A percentile compares a stretch with the other conserved stretches of the same genome.
Conservation (phyloP, 2,888 invertebrate genomes). For the Acleris cristana region DNA sequence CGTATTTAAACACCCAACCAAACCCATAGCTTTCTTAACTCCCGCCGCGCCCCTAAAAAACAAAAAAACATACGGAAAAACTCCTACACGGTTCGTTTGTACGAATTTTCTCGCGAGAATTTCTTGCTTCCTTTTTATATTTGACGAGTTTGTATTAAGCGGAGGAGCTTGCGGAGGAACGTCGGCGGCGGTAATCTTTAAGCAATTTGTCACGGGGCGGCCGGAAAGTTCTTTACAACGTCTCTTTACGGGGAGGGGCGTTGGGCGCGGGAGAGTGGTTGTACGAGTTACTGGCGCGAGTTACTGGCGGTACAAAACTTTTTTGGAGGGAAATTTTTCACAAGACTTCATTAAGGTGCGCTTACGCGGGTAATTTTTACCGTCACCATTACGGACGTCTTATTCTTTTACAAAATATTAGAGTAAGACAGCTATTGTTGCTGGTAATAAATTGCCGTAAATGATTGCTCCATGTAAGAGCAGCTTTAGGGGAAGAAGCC, state of each 20-base stretch:
- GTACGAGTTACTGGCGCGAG: constrained; percentile 34
- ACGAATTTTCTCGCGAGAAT: constrained; percentile 36
- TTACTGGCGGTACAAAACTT: neutral
- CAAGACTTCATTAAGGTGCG: too few species aligned
- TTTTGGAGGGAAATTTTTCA: too few species aligned
- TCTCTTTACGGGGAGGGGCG: constrained; percentile 39
- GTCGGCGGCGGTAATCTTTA: constrained; percentile 50
- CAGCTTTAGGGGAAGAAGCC: too few species aligned
- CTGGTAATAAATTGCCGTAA: too few species aligned
- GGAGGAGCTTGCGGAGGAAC: constrained; percentile 41
- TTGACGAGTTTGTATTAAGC: constrained; percentile 45
- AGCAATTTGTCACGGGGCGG: constrained; percentile 52
- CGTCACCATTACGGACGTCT: too few species aligned
- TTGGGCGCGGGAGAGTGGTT: constrained; percentile 17
- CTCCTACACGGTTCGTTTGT: constrained; percentile 39
- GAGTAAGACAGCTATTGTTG: too few species aligned
- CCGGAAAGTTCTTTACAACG: constrained; percentile 46
- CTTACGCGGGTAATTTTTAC: too few species aligned
- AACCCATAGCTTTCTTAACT: neutral
- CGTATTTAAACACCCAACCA: too few species aligned
- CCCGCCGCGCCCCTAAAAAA: constrained; percentile 10
- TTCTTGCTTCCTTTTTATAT: constrained; percentile 43
- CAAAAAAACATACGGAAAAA: constrained; percentile 36
- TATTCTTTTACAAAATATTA: too few species aligned
- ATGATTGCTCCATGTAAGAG: too few species aligned